Percentiles rank a stretch among this genome's conserved stretches.
phyloP scores from a whole-genome alignment of 2,888 invertebrate species.

The Onchidella celtica region DNA sequence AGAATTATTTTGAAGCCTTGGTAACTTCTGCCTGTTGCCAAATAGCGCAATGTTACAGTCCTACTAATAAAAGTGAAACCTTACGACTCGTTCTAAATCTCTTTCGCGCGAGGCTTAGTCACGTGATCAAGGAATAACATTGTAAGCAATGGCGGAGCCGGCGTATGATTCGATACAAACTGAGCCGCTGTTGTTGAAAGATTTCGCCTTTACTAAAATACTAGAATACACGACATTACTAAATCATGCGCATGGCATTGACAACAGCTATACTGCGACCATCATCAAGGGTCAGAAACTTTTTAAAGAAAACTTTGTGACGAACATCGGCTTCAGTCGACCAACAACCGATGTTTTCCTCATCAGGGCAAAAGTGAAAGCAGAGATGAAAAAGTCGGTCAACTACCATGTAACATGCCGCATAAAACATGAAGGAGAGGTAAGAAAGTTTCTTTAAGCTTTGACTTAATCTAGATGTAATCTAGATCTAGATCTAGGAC shows the following conservation, averaged over 20 bases:
- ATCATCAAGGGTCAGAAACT: not conserved
- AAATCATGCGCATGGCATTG: not conserved
- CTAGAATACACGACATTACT: not conserved
- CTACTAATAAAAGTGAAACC: no score
- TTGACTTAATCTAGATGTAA: no score
- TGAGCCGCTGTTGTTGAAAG: not conserved
- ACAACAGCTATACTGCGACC: not conserved
- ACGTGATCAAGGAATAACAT: not conserved
- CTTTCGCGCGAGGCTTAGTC: not conserved
- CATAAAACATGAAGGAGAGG: not conserved
- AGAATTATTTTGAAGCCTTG: no score
- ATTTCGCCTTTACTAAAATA: not conserved
- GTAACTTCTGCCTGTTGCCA: no score
- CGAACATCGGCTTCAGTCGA: not conserved
- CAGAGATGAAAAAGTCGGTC: not conserved
- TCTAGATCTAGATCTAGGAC: no score
- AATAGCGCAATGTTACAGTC: no score
- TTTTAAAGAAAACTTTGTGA: not conserved
- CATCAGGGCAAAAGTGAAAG: not conserved
- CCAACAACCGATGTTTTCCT: not conserved
- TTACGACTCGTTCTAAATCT: not conserved
- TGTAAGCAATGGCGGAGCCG: not conserved
- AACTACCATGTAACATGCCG: not conserved
- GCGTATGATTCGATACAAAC: not conserved
- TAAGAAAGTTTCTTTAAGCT: not conserved